A percentile compares a stretch with the other conserved stretches of the same genome.
phyloP scores from a whole-genome alignment of 1,140 invertebrate genomes.

The Lordiphosa stackelbergi region DNA sequence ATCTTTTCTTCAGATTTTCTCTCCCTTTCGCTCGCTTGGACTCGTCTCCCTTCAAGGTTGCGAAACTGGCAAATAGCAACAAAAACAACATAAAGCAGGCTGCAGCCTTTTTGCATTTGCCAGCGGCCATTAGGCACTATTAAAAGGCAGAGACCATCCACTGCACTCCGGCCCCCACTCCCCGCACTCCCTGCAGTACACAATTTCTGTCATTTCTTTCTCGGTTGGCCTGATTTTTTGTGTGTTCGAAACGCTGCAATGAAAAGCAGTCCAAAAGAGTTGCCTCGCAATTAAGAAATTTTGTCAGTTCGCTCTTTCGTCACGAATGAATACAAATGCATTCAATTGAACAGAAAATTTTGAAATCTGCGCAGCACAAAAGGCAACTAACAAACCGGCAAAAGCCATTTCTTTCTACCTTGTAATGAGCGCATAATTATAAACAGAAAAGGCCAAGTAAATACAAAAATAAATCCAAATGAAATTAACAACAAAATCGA shows the following conservation, averaged over 20 bases:
- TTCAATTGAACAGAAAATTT: constrained; percentile 62
- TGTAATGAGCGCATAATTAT: no score
- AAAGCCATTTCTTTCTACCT: constrained; percentile 7
- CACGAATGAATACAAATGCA: constrained; percentile 65
- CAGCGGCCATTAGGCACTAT: constrained; percentile 62
- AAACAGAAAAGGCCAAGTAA: constrained; percentile 8
- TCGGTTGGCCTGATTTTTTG: constrained; percentile 16
- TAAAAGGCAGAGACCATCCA: constrained; percentile 21
- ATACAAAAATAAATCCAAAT: not conserved
- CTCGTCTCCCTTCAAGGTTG: constrained; percentile 55
- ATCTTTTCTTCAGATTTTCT: not conserved
- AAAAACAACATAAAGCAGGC: constrained; percentile 25
- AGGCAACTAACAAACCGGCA: constrained; percentile 8
- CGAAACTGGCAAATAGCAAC: constrained; percentile 30
- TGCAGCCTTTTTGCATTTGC: constrained; percentile 50
- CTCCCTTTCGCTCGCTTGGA: not conserved
- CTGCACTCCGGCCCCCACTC: not conserved
- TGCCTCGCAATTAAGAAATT: constrained; percentile 68
- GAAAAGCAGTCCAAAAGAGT: constrained; percentile 52
- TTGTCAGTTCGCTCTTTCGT: constrained; percentile 55
- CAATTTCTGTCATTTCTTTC: constrained; percentile 25
- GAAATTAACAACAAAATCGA: no score
- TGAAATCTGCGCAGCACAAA: not conserved
- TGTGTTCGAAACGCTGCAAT: constrained; percentile 36
- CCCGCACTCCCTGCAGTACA: constrained; percentile 16